Percentiles rank a stretch among this genome's conserved stretches.
Evolutionary conservation across 1,140 invertebrate species (phyloP).

Genomic region (Cotesia chilonis): DNA sequence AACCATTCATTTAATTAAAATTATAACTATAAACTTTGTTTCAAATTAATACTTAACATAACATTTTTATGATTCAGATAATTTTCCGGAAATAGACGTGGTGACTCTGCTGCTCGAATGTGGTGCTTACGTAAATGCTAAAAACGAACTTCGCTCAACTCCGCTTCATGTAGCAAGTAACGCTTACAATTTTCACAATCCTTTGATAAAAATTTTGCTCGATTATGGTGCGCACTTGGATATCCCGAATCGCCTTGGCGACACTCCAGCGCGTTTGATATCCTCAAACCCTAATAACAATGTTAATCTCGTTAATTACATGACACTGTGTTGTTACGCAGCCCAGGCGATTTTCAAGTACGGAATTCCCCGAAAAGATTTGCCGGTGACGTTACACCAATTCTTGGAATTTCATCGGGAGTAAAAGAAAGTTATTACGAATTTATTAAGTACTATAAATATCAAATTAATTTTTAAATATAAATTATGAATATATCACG

Average conservation of each 20-base stretch:
- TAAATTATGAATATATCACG: not conserved
- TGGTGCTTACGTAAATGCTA: constrained; percentile 79
- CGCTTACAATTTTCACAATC: constrained; percentile 76
- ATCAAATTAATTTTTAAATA: not conserved
- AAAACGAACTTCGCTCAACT: constrained; percentile 78
- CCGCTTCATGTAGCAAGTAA: constrained; percentile 80
- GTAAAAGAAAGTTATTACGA: constrained; percentile 11
- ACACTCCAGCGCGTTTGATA: constrained; percentile 73
- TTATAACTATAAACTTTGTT: not conserved
- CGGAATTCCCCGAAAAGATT: constrained; percentile 66
- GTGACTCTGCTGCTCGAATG: constrained; percentile 77
- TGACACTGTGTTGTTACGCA: constrained; percentile 78
- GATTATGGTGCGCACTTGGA: constrained; percentile 84
- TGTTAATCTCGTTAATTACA: constrained; percentile 76
- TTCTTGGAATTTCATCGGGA: constrained; percentile 56
- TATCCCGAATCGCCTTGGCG: constrained; percentile 77
- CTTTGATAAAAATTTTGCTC: constrained; percentile 76
- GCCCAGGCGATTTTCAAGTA: constrained; percentile 75
- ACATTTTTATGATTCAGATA: constrained; percentile 59
- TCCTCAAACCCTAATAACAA: constrained; percentile 69
- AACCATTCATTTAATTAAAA: constrained; percentile 23
- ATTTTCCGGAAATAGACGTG: constrained; percentile 77
- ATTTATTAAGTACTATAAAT: not conserved
- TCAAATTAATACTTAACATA: constrained; percentile 6
- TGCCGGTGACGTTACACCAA: constrained; percentile 55